Percentiles rank a stretch among this genome's conserved stretches.
phyloP scores from a whole-genome alignment of 2,888 invertebrate genomes.

The Pollenia griseotomentosa region DNA sequence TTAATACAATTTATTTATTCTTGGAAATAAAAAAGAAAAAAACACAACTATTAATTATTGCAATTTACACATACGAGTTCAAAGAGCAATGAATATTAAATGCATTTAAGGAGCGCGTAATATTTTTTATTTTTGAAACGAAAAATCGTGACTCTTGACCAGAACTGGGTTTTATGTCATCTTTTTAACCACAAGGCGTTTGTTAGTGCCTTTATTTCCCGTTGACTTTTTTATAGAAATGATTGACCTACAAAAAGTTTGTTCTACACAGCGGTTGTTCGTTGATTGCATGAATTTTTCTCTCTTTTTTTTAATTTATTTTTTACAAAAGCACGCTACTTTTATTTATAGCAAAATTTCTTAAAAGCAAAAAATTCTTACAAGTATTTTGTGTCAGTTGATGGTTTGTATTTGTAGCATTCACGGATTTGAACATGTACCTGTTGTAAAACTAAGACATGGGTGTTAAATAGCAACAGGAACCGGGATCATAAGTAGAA shows the following conservation, averaged over 20 bases:
- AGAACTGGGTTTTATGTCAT: conserved; percentile 56
- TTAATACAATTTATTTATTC: conserved; percentile 2
- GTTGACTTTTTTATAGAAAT: conserved; percentile 11
- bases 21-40: not conserved
- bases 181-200: conserved; percentile 35
- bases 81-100: conserved; percentile 6
- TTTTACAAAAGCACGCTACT: conserved; percentile 44
- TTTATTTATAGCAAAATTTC: conserved; percentile 2
- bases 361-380: conserved; percentile 13
- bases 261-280: conserved; percentile 25
- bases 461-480: conserved; percentile 19
- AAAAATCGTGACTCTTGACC: conserved; percentile 53
- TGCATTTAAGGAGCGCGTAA: conserved; percentile 3
- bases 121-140: not conserved
- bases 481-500: not conserved
- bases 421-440: not conserved
- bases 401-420: not conserved
- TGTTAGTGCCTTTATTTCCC: not conserved
- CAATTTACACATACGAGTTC: conserved; percentile 17
- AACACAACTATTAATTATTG: conserved; percentile 48
- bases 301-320: not conserved
- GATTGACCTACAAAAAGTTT: conserved; percentile 35
- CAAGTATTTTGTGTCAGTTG: conserved; percentile 14
- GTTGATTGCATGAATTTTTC: conserved; percentile 6
- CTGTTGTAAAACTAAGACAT: conserved; percentile 10